A percentile compares a stretch with the other conserved stretches of the same genome.
These are phyloP conservation scores for Muntiacus reevesi DNA, from an alignment of 2,113 vertebrate species.

Conservation along the genomic window DNA sequence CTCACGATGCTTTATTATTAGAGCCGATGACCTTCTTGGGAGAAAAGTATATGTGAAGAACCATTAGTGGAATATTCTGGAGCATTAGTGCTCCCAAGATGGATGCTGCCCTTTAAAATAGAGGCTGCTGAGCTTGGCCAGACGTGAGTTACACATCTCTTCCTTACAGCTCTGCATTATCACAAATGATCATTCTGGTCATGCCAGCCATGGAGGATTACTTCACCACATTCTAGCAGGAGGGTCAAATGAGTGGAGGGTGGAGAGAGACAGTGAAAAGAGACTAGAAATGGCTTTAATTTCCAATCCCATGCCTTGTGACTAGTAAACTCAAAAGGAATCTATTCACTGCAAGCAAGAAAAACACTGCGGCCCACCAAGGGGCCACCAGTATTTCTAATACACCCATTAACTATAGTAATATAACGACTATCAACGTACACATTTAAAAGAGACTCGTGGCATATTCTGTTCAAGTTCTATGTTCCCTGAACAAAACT, in stretches of 20 bases:
- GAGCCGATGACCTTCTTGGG: background rate
- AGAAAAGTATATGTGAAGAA: conserved; percentile 46
- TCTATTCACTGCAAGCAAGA: conserved; percentile 23
- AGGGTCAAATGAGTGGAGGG: background rate
- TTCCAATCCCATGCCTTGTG: conserved; percentile 34
- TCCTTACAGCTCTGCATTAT: conserved; percentile 36
- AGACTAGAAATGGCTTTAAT: conserved; percentile 60
- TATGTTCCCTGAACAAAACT: conserved; percentile 71
- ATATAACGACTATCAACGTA: conserved; percentile 58
- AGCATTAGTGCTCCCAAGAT: conserved; percentile 3
- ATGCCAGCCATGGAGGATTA: conserved; percentile 8
- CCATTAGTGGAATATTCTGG: background rate
- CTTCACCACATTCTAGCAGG: background rate
- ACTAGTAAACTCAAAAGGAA: conserved; percentile 24
- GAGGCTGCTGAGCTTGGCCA: background rate
- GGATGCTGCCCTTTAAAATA: conserved; percentile 40
- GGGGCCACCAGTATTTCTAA: conserved; percentile 53
- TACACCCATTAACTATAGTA: conserved; percentile 44
- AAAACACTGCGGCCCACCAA: conserved; percentile 21
- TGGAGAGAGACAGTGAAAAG: background rate
- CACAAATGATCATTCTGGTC: conserved; percentile 33
- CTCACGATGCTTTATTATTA: background rate
- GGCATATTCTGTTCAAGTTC: conserved; percentile 67
- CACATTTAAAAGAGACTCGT: conserved; percentile 62
- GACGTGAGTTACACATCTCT: background rate